These are phyloP conservation scores for Caenorhabditis japonica DNA, from an alignment of 2,888 invertebrate genomes.

Conservation along the genomic window DNA sequence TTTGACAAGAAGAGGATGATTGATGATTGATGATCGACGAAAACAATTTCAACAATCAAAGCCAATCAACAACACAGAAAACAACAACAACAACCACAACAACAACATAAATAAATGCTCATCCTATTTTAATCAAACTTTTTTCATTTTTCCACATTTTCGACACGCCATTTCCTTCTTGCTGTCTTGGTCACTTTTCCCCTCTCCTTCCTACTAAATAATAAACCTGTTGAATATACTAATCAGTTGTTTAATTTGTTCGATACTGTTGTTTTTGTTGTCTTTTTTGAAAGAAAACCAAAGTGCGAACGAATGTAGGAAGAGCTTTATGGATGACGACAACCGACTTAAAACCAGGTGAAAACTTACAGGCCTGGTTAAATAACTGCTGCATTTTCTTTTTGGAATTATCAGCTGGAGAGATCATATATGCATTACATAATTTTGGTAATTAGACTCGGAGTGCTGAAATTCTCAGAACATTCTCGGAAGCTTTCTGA, in stretches of 20 bases:
- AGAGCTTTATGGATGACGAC: too few relatives aligned
- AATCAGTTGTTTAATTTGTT: constrained; percentile 1
- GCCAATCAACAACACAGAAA: constrained; percentile 21
- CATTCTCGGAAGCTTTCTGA: too few relatives aligned
- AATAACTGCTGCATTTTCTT: too few relatives aligned
- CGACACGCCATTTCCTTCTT: constrained; percentile 8
- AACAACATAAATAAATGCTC: neutral
- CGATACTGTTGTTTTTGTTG: neutral
- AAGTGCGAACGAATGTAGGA: too few relatives aligned
- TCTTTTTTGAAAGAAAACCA: constrained; percentile 5
- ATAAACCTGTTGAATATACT: constrained; percentile 39
- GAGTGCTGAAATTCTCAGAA: too few relatives aligned
- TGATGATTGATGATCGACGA: neutral
- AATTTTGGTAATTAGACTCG: too few relatives aligned
- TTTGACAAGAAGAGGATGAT: constrained; percentile 25
- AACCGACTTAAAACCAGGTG: too few relatives aligned
- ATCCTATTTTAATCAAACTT: constrained; percentile 1
- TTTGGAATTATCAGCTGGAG: too few relatives aligned
- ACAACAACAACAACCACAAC: constrained; percentile 39
- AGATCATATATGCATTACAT: too few relatives aligned
- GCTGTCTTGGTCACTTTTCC: constrained; percentile 48
- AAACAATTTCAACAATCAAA: constrained; percentile 9
- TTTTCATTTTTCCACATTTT: constrained; percentile 40
- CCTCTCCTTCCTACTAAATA: constrained; percentile 20
- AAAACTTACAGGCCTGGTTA: too few relatives aligned